Base-by-base conservation (phyloP, 2,888 invertebrate species). In the Mythimna albipuncta region DNA sequence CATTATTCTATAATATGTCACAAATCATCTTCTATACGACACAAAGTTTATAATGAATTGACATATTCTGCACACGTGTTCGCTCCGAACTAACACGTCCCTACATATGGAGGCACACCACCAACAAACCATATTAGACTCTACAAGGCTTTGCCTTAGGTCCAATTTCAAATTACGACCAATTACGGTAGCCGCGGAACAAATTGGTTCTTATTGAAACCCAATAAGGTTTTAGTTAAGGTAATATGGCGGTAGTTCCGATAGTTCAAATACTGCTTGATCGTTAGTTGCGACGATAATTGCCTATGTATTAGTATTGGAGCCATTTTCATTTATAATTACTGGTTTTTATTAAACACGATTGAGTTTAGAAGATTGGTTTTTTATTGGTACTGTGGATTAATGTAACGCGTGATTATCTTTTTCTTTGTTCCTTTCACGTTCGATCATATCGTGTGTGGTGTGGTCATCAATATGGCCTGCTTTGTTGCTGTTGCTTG, bases 31-130 rank as follows among this genome's bases (percentile, higher is more conserved):
- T 89, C 91, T 89, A 90, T 88, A 88, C 90, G 90, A 92, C 93
- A 94, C 94, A 93, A 96, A 96, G 94, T 96, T 95, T 94, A 92
- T 96, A 95, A 96, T 95, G 94, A 95, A 96, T 95, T 96, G 96
- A 95, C 94, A 94, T 94, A 96, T 96, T 95, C 95, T 89, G 89
- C 92, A 94, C 96, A 96, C 95, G 95, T 95, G 96, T 89, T 88
- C 83, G 79, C 79, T 85, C 82, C 84, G 79, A 86, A 88, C 85
- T 87, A 88, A 88, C 89, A 89, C 85, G 88, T 85, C 85, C 85
- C 84, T 75, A 81, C 82, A 83, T 74, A 81, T 77, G 76, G 75
- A 72, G 71, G 64, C 54, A 26, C 10, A 38, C n/a, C 19, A n/a
- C 16, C 9, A 61, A 44, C 85, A 84, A 83, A 61, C 77, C 19